Evolutionary conservation across 2,113 vertebrate genomes (phyloP).

Genomic region (Lycaon pictus): DNA sequence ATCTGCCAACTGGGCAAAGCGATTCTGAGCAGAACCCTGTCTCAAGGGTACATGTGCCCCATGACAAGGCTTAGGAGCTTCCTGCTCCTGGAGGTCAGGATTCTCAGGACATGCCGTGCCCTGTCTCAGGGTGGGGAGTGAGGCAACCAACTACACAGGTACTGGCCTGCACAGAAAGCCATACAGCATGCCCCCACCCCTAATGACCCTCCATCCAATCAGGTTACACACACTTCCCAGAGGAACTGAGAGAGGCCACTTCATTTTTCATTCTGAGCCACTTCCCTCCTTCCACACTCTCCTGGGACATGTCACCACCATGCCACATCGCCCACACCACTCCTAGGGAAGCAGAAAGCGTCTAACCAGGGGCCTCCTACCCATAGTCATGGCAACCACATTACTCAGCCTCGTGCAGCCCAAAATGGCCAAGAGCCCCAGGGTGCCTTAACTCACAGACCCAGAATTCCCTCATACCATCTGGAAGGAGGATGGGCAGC

Average conservation of each 20-base stretch:
- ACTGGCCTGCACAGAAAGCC: not conserved
- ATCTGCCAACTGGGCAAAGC: not conserved
- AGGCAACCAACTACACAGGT: not conserved
- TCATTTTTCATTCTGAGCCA: constrained; percentile 75
- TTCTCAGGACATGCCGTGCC: not conserved
- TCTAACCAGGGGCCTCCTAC: not conserved
- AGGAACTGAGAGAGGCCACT: constrained; percentile 73
- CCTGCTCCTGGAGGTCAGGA: not conserved
- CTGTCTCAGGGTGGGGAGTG: too few relatives aligned
- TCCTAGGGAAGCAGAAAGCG: not conserved
- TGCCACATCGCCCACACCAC: not conserved
- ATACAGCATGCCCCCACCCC: not conserved
- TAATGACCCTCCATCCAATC: not conserved
- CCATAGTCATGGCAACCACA: not conserved
- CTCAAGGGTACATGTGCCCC: not conserved
- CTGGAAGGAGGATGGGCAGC: not conserved
- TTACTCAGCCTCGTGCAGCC: not conserved
- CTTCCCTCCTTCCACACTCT: constrained; percentile 41
- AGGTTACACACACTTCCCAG: constrained; percentile 19
- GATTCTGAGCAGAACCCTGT: not conserved
- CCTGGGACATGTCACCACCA: not conserved
- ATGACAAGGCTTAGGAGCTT: not conserved
- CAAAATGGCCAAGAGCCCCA: not conserved
- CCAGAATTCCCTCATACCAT: not conserved
- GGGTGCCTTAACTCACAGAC: not conserved